Evolutionary conservation across 1,140 invertebrate species (phyloP).

Genomic region (Leptoteleia sp.): DNA sequence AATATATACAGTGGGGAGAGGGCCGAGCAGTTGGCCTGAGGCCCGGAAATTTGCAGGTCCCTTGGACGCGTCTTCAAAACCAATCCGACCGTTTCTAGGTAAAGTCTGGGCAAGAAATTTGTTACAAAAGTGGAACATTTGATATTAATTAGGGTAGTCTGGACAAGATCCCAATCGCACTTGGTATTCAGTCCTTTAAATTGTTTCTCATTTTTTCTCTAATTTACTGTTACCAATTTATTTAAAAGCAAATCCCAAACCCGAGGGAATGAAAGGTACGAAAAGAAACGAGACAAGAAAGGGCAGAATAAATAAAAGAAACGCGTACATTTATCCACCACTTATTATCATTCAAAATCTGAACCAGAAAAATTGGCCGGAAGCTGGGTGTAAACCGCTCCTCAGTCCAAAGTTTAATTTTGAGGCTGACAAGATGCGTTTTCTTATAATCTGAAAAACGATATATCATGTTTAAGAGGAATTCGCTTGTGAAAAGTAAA

Average conservation of each 20-base stretch:
- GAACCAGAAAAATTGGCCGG: constrained; percentile 11
- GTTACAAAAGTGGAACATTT: constrained; percentile 41
- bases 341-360: constrained; percentile 15
- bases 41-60: constrained; percentile 37
- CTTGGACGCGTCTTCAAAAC: constrained; percentile 11
- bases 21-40: no score
- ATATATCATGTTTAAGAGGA: no score
- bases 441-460: no score
- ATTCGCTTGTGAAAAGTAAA: no score
- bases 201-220: constrained; percentile 18
- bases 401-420: constrained; percentile 22
- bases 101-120: constrained; percentile 3
- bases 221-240: no score
- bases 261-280: no score
- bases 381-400: no score
- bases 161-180: constrained; percentile 27
- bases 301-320: not conserved
- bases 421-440: no score
- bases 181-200: constrained; percentile 7
- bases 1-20: constrained; percentile 19
- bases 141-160: constrained; percentile 46
- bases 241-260: no score
- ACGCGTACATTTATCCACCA: not conserved
- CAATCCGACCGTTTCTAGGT: constrained; percentile 26
- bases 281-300: no score